Evolutionary conservation across 2,113 vertebrate species (phyloP).

Genomic region (Pseudonaja textilis): DNA sequence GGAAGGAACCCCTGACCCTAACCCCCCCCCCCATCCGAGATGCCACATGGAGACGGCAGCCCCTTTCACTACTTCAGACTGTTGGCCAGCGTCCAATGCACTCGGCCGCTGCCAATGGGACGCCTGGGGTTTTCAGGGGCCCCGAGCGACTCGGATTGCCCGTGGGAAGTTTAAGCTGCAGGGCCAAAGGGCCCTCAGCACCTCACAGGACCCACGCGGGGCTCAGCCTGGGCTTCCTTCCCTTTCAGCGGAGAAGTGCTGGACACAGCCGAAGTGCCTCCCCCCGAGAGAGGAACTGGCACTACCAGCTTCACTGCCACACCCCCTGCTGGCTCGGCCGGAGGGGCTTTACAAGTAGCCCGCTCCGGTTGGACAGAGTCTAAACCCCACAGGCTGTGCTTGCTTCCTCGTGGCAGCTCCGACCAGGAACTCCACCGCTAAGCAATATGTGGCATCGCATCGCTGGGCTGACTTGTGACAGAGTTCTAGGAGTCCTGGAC

Average conservation of each 20-base stretch:
- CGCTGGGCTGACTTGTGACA: neutral
- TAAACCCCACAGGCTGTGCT: neutral
- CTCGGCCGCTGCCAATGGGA: neutral
- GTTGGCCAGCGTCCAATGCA: neutral
- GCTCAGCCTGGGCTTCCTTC: neutral
- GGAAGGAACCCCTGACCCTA: neutral
- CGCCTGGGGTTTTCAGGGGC: neutral
- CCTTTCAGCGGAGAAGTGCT: neutral
- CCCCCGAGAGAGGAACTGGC: neutral
- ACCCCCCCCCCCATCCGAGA: neutral
- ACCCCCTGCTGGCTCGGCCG: neutral
- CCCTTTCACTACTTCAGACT: neutral
- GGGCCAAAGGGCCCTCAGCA: neutral
- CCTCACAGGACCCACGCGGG: neutral
- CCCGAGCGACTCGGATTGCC: neutral
- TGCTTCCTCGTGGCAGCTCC: neutral
- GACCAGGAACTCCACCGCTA: neutral
- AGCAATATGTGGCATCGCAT: neutral
- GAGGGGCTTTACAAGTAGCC: neutral
- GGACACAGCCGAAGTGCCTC: neutral
- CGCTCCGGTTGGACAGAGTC: neutral
- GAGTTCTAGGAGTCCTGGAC: neutral
- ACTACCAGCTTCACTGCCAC: neutral
- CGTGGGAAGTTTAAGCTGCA: neutral
- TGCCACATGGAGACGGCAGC: neutral